A percentile compares a stretch with the other conserved stretches of the same genome.
Evolutionary conservation across 2,113 vertebrate species (phyloP).

Genomic region (Etheostoma cragini): DNA sequence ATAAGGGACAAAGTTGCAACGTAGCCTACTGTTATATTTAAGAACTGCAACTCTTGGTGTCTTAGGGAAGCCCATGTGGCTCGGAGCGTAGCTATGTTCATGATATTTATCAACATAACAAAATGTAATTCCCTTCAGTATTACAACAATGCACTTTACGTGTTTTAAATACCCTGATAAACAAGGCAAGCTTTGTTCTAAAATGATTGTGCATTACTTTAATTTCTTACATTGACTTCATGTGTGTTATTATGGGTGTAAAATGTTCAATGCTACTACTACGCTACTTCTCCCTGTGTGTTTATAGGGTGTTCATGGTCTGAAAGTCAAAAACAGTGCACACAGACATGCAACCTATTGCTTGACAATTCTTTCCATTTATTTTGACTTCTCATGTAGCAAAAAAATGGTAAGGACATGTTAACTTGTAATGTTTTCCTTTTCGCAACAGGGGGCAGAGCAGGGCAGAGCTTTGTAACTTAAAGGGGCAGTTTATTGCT

Average conservation of each 20-base stretch:
- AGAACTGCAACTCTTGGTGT: background rate
- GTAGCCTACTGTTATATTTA: background rate
- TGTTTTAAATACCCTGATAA: background rate
- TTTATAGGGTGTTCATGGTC: background rate
- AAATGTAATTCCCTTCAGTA: background rate
- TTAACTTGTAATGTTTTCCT: conserved; percentile 11
- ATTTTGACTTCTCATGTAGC: background rate
- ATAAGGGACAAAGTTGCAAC: background rate
- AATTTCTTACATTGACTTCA: background rate
- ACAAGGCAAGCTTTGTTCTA: background rate
- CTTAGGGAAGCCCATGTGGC: background rate
- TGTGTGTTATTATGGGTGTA: background rate
- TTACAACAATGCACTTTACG: background rate
- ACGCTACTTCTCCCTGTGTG: background rate
- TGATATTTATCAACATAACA: too few relatives aligned
- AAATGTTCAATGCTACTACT: too few relatives aligned
- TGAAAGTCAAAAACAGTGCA: background rate
- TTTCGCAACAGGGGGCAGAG: conserved; percentile 13
- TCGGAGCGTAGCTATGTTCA: background rate
- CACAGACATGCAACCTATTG: background rate
- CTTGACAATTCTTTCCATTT: background rate
- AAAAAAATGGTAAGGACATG: background rate
- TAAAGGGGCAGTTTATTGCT: background rate
- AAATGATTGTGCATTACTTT: background rate
- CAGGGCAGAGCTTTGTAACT: conserved; percentile 15